Base-by-base conservation (phyloP, 2,888 invertebrate species). In the Chloroclystis v-ata region DNA sequence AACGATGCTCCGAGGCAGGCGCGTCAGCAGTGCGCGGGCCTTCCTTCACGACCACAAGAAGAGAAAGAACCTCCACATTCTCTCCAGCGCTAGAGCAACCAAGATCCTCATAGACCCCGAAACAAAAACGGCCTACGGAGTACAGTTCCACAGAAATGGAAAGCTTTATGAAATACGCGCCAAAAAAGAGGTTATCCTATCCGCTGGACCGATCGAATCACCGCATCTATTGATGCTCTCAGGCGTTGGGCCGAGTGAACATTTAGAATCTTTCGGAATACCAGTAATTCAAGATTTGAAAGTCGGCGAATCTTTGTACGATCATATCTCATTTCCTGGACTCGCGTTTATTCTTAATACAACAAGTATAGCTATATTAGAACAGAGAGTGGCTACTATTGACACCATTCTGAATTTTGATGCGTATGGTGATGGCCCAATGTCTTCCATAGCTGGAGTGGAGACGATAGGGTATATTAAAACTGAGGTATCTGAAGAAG, bases 141-240 rank as follows among this genome's bases (percentile, higher is more conserved):
- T 85, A 1, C 75, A 80, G 61, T 82, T 82, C 48, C 59, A 70
- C 25, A 77, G 69, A 52, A 77, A 76, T 12, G 77, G 79, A 11
- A 58, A 91, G 87, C 32, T 91, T 2, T 82, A 81, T 53, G 63
- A 67, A 54, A 78, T 85, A 30, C 58, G 60, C 50, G 85, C 85
- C 4, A 78, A 69, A 0, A 90, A 89, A 56, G 91, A 91, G 70
- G 89, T 91, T 0, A 83, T 91, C 33, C 59, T 91, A 5, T 91
- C 92, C 6, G 93, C 93, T 1, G 94, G 96, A 0, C 91, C 95
- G 0, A 91, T 96, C 54, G 94, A 94, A 74, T 92, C 94, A 0
- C 94, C 96, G 0, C 95, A 96, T 72, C 69, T 96, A 8, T 62
- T 92, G 11, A 91, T 92, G 91, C 73, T 92, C 1, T 91, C 91